These are phyloP conservation scores for Pachliopta kotzebuea DNA, from an alignment of 2,888 invertebrate species.

Conservation along the genomic window DNA sequence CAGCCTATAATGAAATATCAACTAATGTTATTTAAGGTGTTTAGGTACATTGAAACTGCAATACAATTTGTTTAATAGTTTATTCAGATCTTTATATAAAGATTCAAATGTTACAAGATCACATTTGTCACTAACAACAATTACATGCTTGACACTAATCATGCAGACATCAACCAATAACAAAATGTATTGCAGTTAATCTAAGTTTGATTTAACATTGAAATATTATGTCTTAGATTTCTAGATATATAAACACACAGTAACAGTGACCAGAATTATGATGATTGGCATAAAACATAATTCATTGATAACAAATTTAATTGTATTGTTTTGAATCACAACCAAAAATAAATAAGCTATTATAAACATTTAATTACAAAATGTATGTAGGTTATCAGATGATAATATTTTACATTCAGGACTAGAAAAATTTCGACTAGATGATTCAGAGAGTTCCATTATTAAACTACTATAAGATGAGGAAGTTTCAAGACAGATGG, in stretches of 20 bases:
- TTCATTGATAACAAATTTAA: slow-evolving; percentile 3
- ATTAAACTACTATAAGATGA: slow-evolving; percentile 70
- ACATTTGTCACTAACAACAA: slow-evolving; percentile 45
- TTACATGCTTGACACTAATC: slow-evolving; percentile 58
- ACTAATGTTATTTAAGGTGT: slow-evolving; percentile 41
- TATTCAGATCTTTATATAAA: slow-evolving; percentile 62
- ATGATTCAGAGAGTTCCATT: slow-evolving; percentile 67
- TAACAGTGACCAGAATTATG: slow-evolving; percentile 4
- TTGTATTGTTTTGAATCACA: slow-evolving; percentile 57
- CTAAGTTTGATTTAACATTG: slow-evolving; percentile 33
- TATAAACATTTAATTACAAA: slow-evolving; percentile 45
- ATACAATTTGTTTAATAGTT: slow-evolving; percentile 75
- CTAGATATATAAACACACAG: slow-evolving; percentile 19
- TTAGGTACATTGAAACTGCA: slow-evolving; percentile 75
- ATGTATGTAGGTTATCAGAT: slow-evolving; percentile 53
- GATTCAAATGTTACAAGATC: slow-evolving; percentile 54
- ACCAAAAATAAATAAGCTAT: slow-evolving; percentile 51
- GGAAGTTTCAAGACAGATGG: slow-evolving; percentile 63
- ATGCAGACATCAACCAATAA: slow-evolving; percentile 49
- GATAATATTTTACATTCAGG: slow-evolving; percentile 58
- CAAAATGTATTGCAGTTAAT: slow-evolving; percentile 78
- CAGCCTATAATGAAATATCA: slow-evolving; percentile 84
- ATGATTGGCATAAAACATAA: slow-evolving; percentile 27
- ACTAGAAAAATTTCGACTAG: slow-evolving; percentile 65
- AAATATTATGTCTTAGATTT: slow-evolving; percentile 26